A percentile compares a stretch with the other conserved stretches of the same genome.
These are phyloP conservation scores for Pseudorasbora parva DNA, from an alignment of 2,113 vertebrate genomes.

Conservation along the genomic window DNA sequence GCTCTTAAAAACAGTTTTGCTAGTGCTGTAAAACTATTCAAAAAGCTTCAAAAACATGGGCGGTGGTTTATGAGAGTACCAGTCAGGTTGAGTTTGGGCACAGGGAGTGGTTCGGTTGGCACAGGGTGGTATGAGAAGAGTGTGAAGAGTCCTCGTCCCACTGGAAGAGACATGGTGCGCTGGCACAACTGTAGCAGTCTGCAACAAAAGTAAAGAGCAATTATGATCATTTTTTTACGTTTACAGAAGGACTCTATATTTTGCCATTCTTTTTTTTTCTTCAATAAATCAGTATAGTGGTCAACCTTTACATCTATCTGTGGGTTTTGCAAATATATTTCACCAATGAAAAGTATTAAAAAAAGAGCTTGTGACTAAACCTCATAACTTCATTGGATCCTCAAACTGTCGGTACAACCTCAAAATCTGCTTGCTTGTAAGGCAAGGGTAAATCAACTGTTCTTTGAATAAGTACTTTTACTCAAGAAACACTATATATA, in stretches of 20 bases:
- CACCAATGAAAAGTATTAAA: too few species aligned
- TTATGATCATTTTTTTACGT: neutral
- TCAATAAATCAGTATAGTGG: too few species aligned
- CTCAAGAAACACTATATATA: too few species aligned
- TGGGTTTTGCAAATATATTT: too few species aligned
- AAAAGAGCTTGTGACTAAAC: too few species aligned
- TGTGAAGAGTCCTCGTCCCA: slow-evolving; percentile 96
- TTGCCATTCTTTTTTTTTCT: too few species aligned
- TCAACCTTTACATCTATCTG: too few species aligned
- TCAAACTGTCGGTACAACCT: too few species aligned
- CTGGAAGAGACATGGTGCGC: slow-evolving; percentile 93
- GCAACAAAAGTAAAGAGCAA: neutral
- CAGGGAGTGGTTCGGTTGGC: slow-evolving; percentile 91
- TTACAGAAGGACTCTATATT: neutral
- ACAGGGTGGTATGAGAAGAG: slow-evolving; percentile 96
- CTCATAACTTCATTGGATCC: too few species aligned
- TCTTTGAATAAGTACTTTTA: too few species aligned
- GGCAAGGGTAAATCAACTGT: too few species aligned
- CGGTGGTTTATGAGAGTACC: slow-evolving; percentile 72
- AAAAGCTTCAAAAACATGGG: neutral
- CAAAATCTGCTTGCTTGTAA: too few species aligned
- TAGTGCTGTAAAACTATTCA: neutral
- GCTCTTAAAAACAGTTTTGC: neutral
- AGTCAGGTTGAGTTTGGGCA: slow-evolving; percentile 95
- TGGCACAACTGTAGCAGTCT: slow-evolving; percentile 95